Evolutionary conservation across 2,888 invertebrate species (phyloP).

Genomic region (Hirtodrosophila confusa): DNA sequence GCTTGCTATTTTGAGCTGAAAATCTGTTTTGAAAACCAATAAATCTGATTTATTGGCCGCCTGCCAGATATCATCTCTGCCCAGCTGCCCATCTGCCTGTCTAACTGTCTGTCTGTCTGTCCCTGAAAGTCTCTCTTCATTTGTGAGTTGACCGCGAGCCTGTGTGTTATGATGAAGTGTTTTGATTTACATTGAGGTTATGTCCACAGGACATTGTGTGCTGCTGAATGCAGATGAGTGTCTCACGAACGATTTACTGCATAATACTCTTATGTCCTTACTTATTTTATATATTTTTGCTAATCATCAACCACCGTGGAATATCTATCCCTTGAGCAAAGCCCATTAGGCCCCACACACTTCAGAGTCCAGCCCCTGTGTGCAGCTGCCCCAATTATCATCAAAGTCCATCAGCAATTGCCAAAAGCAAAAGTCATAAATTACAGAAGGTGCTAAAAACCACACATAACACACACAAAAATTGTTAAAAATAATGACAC

Average conservation of each 20-base stretch:
- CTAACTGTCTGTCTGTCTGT: not conserved
- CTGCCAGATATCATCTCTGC: conserved; percentile 36
- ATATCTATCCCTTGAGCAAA: not conserved
- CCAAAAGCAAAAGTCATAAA: conserved; percentile 58
- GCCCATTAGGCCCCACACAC: conserved; percentile 26
- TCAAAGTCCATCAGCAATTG: conserved; percentile 46
- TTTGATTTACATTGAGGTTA: conserved; percentile 37
- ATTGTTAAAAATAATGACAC: conserved; percentile 68
- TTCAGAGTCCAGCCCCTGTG: not conserved
- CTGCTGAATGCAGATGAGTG: not conserved
- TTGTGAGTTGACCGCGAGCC: conserved; percentile 30
- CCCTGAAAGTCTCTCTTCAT: conserved; percentile 22
- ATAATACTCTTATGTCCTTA: conserved; percentile 1
- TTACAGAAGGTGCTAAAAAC: conserved; percentile 74
- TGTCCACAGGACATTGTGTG: conserved; percentile 6
- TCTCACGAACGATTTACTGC: conserved; percentile 3
- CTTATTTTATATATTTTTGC: conserved; percentile 4
- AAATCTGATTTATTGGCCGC: conserved; percentile 78
- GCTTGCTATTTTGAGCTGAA: conserved; percentile 53
- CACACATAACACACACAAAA: conserved; percentile 47
- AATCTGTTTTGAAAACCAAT: conserved; percentile 81
- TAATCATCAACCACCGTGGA: conserved; percentile 13
- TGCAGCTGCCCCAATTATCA: conserved; percentile 45
- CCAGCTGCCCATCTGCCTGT: conserved; percentile 3
- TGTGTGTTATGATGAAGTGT: conserved; percentile 40